Base-by-base conservation (phyloP, 2,888 invertebrate genomes). In the Scaptomyza polygonia region DNA sequence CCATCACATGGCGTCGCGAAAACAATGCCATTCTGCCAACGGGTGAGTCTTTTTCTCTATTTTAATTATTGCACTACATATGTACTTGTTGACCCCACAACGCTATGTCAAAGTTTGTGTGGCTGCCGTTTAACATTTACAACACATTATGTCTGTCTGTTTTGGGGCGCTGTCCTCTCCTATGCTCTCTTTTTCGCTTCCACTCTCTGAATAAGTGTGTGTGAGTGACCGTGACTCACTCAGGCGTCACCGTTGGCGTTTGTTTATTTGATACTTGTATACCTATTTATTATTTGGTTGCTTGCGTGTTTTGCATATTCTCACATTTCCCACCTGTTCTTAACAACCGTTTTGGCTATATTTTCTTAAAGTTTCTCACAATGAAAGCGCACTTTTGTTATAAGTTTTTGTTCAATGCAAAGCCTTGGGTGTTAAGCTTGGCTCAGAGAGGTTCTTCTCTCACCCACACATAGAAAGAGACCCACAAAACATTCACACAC, bases 21-120 rank as follows among this genome's bases (percentile, higher is more conserved):
- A 97, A 97, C 90, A 98, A 97, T 92, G 97, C 97, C 58, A 96
- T 98, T 77, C 92, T 98, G 77, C 97, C 98, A 8, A 97, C 97
- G 5, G 97, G 97, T 92, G 79, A 88, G 87, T 84, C 42, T 52
- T 25, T 9, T 47, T 30, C 9, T 14, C 9, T 8, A 6, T 25
- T 52, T 39, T 49, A 58, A 54, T 51, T 62, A 76, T 45, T 52
- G 48, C 32, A 30, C 14, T 55, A 39, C n/a, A n/a, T n/a, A n/a
- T n/a, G n/a, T n/a, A n/a, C 45, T 36, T 42, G 49, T 43, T 64
- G 56, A 62, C 66, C 70, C 52, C 52, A 7, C 8, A 21, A 11
- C 34, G 2, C 12, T 25, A 16, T 40, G 57, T 27, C 34, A 45
- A 34, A 49, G 56, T 42, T 42, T 36, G 18, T 52, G 32, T 49